phyloP scores from a whole-genome alignment of 2,113 vertebrate species.

The Thalassarche chlororhynchos region DNA sequence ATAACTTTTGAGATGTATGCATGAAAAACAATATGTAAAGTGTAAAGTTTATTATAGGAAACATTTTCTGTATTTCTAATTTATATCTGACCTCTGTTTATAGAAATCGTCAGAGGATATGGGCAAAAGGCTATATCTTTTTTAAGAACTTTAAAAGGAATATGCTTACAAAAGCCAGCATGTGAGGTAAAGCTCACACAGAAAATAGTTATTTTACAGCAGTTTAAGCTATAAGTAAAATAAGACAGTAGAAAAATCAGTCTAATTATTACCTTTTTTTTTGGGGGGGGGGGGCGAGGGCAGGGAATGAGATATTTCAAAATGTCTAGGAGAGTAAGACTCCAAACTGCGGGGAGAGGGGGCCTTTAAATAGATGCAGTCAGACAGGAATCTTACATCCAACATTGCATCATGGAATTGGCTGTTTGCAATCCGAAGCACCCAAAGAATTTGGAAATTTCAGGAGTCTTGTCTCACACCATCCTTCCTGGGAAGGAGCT shows the following conservation, averaged over 20 bases:
- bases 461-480: neutral
- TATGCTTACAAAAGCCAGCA: neutral
- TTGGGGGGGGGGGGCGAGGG: too few species aligned
- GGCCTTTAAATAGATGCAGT: neutral
- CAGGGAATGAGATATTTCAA: neutral
- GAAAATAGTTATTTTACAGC: neutral
- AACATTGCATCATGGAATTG: neutral
- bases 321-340: neutral
- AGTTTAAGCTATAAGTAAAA: neutral
- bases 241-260: neutral
- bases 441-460: neutral
- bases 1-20: neutral
- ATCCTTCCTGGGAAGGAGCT: neutral
- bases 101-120: neutral
- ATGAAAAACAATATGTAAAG: neutral
- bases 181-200: neutral
- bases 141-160: neutral
- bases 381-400: neutral
- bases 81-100: neutral
- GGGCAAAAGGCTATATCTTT: neutral
- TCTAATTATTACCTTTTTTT: neutral
- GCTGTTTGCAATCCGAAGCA: neutral
- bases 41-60: neutral
- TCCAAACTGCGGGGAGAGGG: neutral
- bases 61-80: neutral